A percentile compares a stretch with the other conserved stretches of the same genome.
These are phyloP conservation scores for Chrysogorgia sp. DNA, from an alignment of 92 coral and sea anemone genomes.

Conservation along the genomic window DNA sequence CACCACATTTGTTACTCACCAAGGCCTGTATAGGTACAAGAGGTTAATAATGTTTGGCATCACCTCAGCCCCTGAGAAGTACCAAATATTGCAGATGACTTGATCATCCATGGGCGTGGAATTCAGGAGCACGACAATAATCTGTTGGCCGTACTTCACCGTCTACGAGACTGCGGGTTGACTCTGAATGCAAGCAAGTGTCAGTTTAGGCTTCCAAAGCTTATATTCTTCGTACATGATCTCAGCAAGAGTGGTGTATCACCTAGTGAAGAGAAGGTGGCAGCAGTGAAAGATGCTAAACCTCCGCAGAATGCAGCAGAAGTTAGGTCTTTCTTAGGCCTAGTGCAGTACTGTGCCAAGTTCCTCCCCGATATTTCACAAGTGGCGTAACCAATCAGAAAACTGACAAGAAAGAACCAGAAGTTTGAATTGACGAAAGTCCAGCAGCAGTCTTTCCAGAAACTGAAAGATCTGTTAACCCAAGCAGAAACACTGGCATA, in stretches of 20 bases:
- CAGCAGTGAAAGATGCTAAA: conserved; percentile 42
- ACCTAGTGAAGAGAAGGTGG: conserved; percentile 63
- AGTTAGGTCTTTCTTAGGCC: conserved; percentile 54
- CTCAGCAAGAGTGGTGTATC: conserved; percentile 48
- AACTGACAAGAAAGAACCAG: conserved; percentile 52
- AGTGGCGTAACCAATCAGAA: conserved; percentile 55
- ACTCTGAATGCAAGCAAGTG: conserved; percentile 62
- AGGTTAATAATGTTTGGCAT: conserved; percentile 34
- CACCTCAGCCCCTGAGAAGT: conserved; percentile 29
- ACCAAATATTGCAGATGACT: conserved; percentile 33
- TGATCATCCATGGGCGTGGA: conserved; percentile 20
- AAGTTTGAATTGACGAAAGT: conserved; percentile 50
- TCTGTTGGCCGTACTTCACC: no score
- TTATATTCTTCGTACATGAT: conserved; percentile 62
- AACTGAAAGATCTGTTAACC: conserved; percentile 54
- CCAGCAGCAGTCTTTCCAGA: conserved; percentile 56
- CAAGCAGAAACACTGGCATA: conserved; percentile 57
- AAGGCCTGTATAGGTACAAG: conserved; percentile 19
- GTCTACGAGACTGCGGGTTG: conserved; percentile 30
- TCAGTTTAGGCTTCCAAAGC: conserved; percentile 55
- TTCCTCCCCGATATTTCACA: conserved; percentile 56
- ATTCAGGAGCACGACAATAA: no score
- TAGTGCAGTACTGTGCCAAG: conserved; percentile 58
- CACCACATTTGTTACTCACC: conserved; percentile 20
- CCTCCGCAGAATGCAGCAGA: conserved; percentile 49